These are phyloP conservation scores for Cyclura pinguis DNA, from an alignment of 2,797 vertebrate genomes.

Conservation along the genomic window DNA sequence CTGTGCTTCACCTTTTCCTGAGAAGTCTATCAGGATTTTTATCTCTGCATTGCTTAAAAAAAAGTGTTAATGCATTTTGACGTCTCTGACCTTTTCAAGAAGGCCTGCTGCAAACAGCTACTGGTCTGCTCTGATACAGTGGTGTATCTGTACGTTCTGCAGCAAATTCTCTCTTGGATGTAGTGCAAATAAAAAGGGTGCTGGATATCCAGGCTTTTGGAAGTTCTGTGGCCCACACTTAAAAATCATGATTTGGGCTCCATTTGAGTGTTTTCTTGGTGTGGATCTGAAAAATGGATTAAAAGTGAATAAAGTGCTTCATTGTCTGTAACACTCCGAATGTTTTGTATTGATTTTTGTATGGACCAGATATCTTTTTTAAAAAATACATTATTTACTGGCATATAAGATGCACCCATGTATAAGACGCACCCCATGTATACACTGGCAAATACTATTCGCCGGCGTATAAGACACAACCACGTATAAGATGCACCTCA, in stretches of 20 bases:
- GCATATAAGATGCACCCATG: no score
- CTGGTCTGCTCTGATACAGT: background rate
- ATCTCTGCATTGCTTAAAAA: background rate
- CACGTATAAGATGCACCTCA: no score
- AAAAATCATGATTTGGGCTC: background rate
- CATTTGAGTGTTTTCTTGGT: background rate
- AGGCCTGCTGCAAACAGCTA: background rate
- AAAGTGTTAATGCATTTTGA: background rate
- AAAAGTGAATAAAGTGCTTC: background rate
- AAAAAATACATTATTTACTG: no score
- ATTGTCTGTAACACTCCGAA: background rate
- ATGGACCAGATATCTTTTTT: no score
- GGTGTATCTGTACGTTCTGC: background rate
- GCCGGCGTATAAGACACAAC: no score
- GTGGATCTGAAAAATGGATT: background rate
- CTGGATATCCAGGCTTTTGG: background rate
- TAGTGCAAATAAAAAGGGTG: background rate
- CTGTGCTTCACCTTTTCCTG: background rate
- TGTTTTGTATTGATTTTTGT: no score
- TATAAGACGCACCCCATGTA: no score
- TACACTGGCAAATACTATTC: no score
- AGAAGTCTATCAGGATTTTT: background rate
- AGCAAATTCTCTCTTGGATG: background rate
- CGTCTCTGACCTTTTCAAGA: constrained; percentile 4
- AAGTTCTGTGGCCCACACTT: background rate